phyloP scores from a whole-genome alignment of 1,140 invertebrate genomes.

The Branchinecta lynchi region DNA sequence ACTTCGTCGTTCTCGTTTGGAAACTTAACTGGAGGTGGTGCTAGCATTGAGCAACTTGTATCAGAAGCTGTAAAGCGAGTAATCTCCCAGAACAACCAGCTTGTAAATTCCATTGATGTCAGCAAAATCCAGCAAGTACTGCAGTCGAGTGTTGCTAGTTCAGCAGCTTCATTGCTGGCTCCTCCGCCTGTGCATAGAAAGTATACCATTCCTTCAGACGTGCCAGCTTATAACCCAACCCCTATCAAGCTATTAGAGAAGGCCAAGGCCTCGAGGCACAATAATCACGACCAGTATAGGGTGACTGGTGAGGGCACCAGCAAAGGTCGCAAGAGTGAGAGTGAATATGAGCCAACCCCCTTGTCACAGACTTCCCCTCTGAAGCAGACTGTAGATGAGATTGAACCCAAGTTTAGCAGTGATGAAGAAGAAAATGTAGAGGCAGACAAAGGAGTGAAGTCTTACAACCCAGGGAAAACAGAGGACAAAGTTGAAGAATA shows the following conservation, averaged over 20 bases:
- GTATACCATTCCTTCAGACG: constrained; percentile 24
- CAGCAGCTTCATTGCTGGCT: not conserved
- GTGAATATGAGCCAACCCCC: not conserved
- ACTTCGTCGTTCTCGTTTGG: not conserved
- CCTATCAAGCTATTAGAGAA: constrained; percentile 43
- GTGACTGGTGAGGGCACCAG: not conserved
- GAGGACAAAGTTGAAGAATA: too few species aligned
- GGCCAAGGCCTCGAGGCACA: constrained; percentile 17
- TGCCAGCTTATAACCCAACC: constrained; percentile 42
- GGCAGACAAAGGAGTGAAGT: too few species aligned
- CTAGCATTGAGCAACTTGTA: constrained; percentile 34
- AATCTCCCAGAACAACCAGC: constrained; percentile 31
- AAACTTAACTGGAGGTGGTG: constrained; percentile 2
- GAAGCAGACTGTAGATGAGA: not conserved
- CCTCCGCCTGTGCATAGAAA: constrained; percentile 22
- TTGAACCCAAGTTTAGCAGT: constrained; percentile 9
- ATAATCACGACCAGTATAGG: not conserved
- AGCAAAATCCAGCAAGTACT: constrained; percentile 27
- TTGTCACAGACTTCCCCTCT: not conserved
- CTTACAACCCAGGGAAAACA: too few species aligned
- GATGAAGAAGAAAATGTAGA: not conserved
- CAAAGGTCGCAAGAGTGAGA: not conserved
- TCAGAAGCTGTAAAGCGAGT: constrained; percentile 37
- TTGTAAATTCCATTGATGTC: constrained; percentile 27
- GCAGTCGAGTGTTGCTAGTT: constrained; percentile 27